phyloP scores from a whole-genome alignment of 2,113 vertebrate genomes.

The Neodontobutis hainanensis region DNA sequence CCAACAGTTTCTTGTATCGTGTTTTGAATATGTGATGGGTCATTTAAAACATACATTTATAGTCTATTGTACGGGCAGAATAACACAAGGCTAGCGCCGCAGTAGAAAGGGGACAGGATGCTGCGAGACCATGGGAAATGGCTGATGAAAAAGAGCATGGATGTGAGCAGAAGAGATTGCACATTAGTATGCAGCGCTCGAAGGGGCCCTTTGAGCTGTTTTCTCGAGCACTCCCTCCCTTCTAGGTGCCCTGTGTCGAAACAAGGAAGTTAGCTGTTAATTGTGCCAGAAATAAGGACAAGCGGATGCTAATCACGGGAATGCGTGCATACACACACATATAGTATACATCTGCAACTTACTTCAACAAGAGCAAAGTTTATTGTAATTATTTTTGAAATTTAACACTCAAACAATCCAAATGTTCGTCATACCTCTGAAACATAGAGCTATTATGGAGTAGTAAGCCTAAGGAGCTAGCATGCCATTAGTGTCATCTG shows the following conservation, averaged over 20 bases:
- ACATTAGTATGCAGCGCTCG: slow-evolving; percentile 42
- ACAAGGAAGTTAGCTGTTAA: slow-evolving; percentile 31
- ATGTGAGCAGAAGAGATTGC: neutral
- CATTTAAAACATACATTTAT: slow-evolving; percentile 18
- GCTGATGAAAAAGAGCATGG: slow-evolving; percentile 1
- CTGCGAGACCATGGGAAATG: neutral
- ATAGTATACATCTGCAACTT: neutral
- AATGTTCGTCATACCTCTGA: slow-evolving; percentile 2
- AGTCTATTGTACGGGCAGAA: neutral
- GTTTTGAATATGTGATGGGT: slow-evolving; percentile 17
- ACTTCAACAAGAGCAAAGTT: neutral
- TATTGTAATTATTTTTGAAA: no score
- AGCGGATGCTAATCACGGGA: slow-evolving; percentile 11
- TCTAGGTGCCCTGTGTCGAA: slow-evolving; percentile 38
- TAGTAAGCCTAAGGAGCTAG: neutral
- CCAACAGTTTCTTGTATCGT: neutral
- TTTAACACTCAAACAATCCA: neutral
- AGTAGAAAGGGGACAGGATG: neutral
- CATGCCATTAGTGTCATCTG: slow-evolving; percentile 6
- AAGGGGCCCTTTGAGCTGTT: slow-evolving; percentile 22
- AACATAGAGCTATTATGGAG: neutral
- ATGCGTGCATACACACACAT: neutral
- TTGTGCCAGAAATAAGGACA: slow-evolving; percentile 32
- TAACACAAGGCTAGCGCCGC: neutral
- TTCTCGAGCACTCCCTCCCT: slow-evolving; percentile 25